Percentiles rank a stretch among this genome's conserved stretches.
Evolutionary conservation across 2,113 vertebrate species (phyloP).

Genomic region (Ptychochromis oligacanthus): DNA sequence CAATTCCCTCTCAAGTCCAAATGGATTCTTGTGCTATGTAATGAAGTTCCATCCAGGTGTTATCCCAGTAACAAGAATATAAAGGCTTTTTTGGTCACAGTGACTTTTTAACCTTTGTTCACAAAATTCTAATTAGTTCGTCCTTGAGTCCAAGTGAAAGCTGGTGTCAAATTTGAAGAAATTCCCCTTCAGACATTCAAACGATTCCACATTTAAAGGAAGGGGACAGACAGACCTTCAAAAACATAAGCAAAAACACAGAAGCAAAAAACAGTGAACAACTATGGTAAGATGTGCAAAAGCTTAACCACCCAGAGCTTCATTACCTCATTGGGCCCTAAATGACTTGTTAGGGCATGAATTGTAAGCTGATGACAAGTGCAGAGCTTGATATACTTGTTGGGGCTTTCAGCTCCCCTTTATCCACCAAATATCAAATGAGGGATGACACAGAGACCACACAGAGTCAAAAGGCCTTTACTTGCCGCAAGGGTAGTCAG

Average conservation of each 20-base stretch:
- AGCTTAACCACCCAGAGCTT: not conserved
- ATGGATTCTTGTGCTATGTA: not conserved
- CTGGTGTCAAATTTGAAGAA: not conserved
- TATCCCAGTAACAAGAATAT: too few species aligned
- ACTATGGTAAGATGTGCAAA: not conserved
- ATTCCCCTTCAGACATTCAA: not conserved
- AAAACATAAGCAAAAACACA: accelerated
- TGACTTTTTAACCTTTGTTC: not conserved
- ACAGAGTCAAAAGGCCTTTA: too few species aligned
- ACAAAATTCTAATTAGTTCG: not conserved
- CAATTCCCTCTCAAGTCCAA: not conserved
- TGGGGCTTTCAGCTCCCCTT: too few species aligned
- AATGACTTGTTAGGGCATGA: not conserved
- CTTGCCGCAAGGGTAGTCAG: too few species aligned
- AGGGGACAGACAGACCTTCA: not conserved
- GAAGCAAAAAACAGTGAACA: too few species aligned
- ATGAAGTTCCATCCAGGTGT: not conserved
- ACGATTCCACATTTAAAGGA: not conserved
- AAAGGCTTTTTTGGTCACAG: not conserved
- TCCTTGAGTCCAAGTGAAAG: not conserved
- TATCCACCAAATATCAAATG: too few species aligned
- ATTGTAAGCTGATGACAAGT: not conserved
- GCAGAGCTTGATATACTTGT: not conserved
- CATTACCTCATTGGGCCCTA: not conserved
- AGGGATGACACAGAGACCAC: too few species aligned